Conservation (phyloP, 2,888 invertebrate species). For the Eupithecia exiguata region DNA sequence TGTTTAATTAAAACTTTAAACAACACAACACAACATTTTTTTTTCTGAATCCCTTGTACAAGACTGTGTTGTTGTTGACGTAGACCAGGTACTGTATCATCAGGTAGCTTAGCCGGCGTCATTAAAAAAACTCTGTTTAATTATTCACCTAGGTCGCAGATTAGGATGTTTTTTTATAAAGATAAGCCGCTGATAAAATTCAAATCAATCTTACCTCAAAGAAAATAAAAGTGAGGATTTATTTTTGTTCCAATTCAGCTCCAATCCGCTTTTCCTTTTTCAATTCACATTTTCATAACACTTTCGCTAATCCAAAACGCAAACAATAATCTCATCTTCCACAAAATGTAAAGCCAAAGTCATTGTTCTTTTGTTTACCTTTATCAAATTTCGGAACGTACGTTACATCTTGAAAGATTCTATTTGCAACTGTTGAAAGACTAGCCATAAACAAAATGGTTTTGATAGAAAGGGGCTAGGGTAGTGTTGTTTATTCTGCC, state of each 20-base stretch:
- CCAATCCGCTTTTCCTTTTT: conserved; percentile 34
- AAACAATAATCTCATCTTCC: conserved; percentile 19
- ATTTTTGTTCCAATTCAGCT: conserved; percentile 19
- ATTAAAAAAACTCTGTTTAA: too few species aligned
- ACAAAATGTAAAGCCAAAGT: background rate
- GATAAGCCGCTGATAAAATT: conserved; percentile 6
- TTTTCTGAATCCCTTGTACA: too few species aligned
- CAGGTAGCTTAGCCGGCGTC: too few species aligned
- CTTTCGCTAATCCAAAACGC: conserved; percentile 21
- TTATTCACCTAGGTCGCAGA: background rate
- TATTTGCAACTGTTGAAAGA: conserved; percentile 1
- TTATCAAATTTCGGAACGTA: conserved; percentile 27
- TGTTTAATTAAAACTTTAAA: too few species aligned
- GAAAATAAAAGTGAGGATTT: conserved; percentile 36
- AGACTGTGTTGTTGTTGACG: too few species aligned
- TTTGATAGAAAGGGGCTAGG: background rate
- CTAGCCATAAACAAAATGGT: conserved; percentile 19
- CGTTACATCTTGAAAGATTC: conserved; percentile 30
- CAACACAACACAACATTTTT: background rate
- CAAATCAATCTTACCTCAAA: conserved; percentile 37
- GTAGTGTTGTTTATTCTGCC: conserved; percentile 13
- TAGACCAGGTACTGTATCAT: too few species aligned
- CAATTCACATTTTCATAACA: conserved; percentile 36
- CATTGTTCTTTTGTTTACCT: conserved; percentile 14
- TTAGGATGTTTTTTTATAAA: background rate